Conservation (phyloP, 2,113 vertebrate species). For the Ibidorhyncha struthersii region DNA sequence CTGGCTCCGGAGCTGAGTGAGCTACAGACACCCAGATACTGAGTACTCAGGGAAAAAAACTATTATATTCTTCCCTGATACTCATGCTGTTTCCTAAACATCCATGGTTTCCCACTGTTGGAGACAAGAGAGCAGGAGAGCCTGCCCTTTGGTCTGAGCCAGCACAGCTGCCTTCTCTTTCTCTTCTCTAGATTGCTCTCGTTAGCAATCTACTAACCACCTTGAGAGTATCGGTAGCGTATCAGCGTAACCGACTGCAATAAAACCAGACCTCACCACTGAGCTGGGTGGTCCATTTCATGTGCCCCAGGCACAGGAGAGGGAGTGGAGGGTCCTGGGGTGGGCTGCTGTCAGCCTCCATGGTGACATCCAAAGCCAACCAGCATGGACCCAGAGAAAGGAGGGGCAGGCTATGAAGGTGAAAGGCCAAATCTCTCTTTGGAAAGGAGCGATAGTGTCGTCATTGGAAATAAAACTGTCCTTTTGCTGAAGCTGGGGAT, state of each 20-base stretch:
- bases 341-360: background rate
- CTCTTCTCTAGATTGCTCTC: background rate
- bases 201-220: background rate
- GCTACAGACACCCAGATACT: background rate
- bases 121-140: background rate
- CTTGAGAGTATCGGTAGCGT: rapidly evolving
- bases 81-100: background rate
- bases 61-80: background rate
- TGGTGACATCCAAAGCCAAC: background rate
- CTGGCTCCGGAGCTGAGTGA: background rate
- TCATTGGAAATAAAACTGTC: background rate
- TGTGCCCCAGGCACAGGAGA: no score
- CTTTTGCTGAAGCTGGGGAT: background rate
- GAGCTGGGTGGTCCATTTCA: background rate
- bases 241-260: background rate
- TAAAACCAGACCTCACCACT: background rate
- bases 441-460: background rate
- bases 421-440: background rate
- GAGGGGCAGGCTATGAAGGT: background rate
- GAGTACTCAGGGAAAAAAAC: background rate
- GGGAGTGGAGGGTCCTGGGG: rapidly evolving
- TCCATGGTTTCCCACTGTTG: background rate
- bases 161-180: background rate
- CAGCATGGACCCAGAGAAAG: background rate
- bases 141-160: background rate